A percentile compares a stretch with the other conserved stretches of the same genome.
These are phyloP conservation scores for Colletes gigas DNA, from an alignment of 1,140 invertebrate species.

Conservation along the genomic window DNA sequence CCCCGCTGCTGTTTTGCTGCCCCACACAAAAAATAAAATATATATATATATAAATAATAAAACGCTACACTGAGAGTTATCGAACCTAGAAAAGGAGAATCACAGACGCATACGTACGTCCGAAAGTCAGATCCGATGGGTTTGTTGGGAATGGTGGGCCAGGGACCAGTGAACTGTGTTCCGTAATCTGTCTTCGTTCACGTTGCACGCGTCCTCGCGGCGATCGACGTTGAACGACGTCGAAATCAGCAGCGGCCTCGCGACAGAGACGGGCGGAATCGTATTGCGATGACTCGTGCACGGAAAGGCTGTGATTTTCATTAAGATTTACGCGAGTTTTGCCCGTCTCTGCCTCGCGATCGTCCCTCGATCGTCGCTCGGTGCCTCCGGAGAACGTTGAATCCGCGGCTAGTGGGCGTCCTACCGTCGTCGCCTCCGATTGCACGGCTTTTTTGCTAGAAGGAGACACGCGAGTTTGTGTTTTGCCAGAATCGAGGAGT, in stretches of 20 bases:
- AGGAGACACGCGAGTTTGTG: not conserved
- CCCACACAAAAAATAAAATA: slow-evolving; percentile 73
- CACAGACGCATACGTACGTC: slow-evolving; percentile 2
- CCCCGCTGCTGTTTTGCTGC: slow-evolving; percentile 81
- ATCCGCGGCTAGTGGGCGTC: too few relatives aligned
- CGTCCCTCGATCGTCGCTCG: slow-evolving; percentile 21
- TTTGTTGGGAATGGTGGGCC: slow-evolving; percentile 55
- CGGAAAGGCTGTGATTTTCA: too few relatives aligned
- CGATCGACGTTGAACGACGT: slow-evolving; percentile 24
- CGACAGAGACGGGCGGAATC: too few relatives aligned
- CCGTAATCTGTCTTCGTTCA: slow-evolving; percentile 41
- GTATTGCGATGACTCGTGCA: too few relatives aligned
- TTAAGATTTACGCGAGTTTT: too few relatives aligned
- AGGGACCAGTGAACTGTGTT: slow-evolving; percentile 45
- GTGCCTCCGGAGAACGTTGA: too few relatives aligned
- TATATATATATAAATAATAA: too few relatives aligned
- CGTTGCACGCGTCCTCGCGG: slow-evolving; percentile 20
- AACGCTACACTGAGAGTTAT: slow-evolving; percentile 74
- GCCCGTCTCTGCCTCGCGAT: slow-evolving; percentile 1
- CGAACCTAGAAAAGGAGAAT: slow-evolving; percentile 32
- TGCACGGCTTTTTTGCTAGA: too few relatives aligned
- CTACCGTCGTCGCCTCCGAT: too few relatives aligned
- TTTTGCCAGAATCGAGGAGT: not conserved
- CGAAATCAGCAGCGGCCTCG: not conserved
- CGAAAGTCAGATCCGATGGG: slow-evolving; percentile 52